Base-by-base conservation (phyloP, 2,113 vertebrate species). In the Vidua macroura region DNA sequence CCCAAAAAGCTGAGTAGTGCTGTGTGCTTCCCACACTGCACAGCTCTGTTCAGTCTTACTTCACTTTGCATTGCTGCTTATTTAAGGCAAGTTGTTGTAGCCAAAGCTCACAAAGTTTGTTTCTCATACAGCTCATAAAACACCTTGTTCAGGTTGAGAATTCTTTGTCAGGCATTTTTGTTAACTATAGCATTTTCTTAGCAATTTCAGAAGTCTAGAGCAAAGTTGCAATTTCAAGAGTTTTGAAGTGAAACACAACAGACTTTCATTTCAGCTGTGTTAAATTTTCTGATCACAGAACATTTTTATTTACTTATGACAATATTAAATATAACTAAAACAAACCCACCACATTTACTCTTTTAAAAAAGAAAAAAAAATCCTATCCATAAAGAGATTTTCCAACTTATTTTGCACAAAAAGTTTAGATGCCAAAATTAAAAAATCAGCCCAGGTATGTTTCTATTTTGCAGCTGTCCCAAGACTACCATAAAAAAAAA, bases 161-260 rank as follows among this genome's bases (percentile, higher is more conserved):
- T 66, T 62, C 13, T 62, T 85, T 67, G 13, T 44, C 20, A 46
- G 62, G 43, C 5, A 22, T 75, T 90, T 88, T 75, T 92, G 11
- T 52, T 44, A 75, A 68, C 23, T n/a, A 7, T 19, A 82, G 35
- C 6, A 51, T 28, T 91, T 91, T 60, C 39, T 67, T 18, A 70
- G 37, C 8, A 82, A 67, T 63, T 78, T 92, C 81, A 84, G 49
- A 86, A 89, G 13, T 73, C 35, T 37, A 48, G 35, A 49, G 17
- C 13, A 59, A 84, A 69, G 13, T 18, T 60, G 46, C 0, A 0
- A 37, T 44, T 66, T 62, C 56, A 63, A 66, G 15, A n/a, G 25
- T 87, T 91, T 58, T 52, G 51, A 91, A 62, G 13, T 51, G 16
- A 74, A 91, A 39, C 12, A 46, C 1, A 2, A 15, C 17, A 37